These are phyloP conservation scores for Campoplex capitator DNA, from an alignment of 2,888 invertebrate genomes.

Conservation along the genomic window DNA sequence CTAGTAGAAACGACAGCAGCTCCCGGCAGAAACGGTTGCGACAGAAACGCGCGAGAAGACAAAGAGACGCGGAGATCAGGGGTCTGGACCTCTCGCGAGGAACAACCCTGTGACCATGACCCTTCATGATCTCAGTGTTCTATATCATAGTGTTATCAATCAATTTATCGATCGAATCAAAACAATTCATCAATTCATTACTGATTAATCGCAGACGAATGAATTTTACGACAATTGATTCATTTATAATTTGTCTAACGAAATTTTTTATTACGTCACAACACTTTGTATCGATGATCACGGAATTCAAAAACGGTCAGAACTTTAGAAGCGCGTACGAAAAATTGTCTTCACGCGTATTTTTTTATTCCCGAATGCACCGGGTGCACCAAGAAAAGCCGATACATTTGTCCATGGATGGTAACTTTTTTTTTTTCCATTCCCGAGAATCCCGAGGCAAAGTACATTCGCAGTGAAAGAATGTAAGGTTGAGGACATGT, in stretches of 20 bases:
- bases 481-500: conserved; percentile 1
- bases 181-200: not conserved
- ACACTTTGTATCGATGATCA: too few relatives aligned
- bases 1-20: conserved; percentile 51
- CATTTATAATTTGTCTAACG: too few relatives aligned
- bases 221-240: too few relatives aligned
- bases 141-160: not conserved
- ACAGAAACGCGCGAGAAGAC: conserved; percentile 69
- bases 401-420: not conserved
- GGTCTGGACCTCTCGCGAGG: conserved; percentile 69
- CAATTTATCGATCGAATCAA: not conserved
- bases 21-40: conserved; percentile 71
- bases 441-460: not conserved
- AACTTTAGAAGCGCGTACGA: too few relatives aligned
- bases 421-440: not conserved
- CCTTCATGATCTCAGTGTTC: conserved; percentile 66
- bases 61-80: conserved; percentile 51
- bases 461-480: not conserved
- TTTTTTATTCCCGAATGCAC: too few relatives aligned
- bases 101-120: conserved; percentile 68
- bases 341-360: too few relatives aligned
- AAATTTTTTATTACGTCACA: too few relatives aligned
- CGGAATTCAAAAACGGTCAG: too few relatives aligned
- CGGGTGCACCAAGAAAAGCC: not conserved
- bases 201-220: too few relatives aligned